Conservation (phyloP, 2,888 invertebrate species). For the Cephonodes hylas region DNA sequence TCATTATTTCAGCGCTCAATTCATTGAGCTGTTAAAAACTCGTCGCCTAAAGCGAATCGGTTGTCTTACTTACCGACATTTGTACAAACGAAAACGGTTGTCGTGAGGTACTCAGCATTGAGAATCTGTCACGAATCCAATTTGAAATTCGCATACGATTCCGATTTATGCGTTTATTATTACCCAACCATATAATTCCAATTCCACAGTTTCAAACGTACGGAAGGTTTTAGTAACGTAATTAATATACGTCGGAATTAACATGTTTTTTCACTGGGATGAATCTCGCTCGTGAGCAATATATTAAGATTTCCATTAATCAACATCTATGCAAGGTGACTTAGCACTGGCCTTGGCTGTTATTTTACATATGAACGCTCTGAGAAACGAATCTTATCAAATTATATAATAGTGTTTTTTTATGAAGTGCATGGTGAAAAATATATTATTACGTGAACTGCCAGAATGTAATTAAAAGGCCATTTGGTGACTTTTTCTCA, state of each 20-base stretch:
- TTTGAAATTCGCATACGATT: slow-evolving; percentile 36
- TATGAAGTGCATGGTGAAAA: not conserved
- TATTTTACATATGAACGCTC: slow-evolving; percentile 34
- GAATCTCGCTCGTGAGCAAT: slow-evolving; percentile 46
- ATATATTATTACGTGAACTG: not conserved
- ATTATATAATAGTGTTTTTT: slow-evolving; percentile 23
- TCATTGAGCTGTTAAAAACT: not conserved
- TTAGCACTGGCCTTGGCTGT: slow-evolving; percentile 48
- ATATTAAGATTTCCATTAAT: slow-evolving; percentile 60
- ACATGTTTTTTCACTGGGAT: slow-evolving; percentile 42
- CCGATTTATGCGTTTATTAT: slow-evolving; percentile 9
- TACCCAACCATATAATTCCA: not conserved
- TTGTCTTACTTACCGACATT: not conserved
- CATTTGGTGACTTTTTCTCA: too few relatives aligned
- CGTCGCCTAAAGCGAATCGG: not conserved
- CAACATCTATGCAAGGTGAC: slow-evolving; percentile 58
- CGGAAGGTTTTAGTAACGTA: slow-evolving; percentile 1
- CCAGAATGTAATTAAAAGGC: too few relatives aligned
- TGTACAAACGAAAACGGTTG: not conserved
- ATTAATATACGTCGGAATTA: slow-evolving; percentile 52
- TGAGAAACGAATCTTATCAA: slow-evolving; percentile 41
- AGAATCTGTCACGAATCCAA: slow-evolving; percentile 28
- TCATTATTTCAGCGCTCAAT: not conserved
- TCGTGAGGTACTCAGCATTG: slow-evolving; percentile 3
- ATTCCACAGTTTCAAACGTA: not conserved